phyloP scores from a whole-genome alignment of 1,140 invertebrate genomes.

The Drosophila teissieri region DNA sequence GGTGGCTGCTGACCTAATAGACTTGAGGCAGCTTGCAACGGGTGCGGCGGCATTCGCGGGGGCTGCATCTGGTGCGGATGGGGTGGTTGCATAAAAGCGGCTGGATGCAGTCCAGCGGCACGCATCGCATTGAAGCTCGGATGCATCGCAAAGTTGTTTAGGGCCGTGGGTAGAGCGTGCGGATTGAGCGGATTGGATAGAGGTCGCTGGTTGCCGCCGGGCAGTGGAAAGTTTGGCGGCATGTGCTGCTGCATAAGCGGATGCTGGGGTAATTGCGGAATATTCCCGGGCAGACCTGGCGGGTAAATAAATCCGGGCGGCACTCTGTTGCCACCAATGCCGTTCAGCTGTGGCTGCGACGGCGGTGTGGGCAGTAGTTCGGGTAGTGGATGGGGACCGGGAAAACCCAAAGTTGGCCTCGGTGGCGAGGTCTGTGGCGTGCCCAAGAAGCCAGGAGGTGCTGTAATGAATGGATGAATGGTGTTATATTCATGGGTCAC shows the following conservation, averaged over 20 bases:
- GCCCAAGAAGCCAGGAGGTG: conserved; percentile 67
- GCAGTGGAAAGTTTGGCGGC: conserved; percentile 69
- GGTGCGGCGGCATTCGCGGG: conserved; percentile 66
- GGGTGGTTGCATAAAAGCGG: conserved; percentile 84
- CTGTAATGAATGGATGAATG: conserved; percentile 29
- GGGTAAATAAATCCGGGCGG: conserved; percentile 75
- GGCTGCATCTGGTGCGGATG: conserved; percentile 58
- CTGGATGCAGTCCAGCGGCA: conserved; percentile 78
- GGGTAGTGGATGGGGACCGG: conserved; percentile 63
- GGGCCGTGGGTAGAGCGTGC: conserved; percentile 78
- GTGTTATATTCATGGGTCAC: background rate
- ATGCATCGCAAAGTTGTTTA: conserved; percentile 84
- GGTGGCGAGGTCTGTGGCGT: conserved; percentile 66
- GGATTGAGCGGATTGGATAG: conserved; percentile 83
- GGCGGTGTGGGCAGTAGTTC: conserved; percentile 68
- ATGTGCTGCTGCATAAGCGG: conserved; percentile 72
- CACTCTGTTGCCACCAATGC: conserved; percentile 56
- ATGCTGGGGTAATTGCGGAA: conserved; percentile 60
- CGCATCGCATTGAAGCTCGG: conserved; percentile 84
- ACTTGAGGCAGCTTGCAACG: conserved; percentile 45
- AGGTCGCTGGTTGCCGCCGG: conserved; percentile 64
- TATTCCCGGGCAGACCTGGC: conserved; percentile 50
- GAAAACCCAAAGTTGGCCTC: conserved; percentile 66
- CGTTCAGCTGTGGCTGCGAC: conserved; percentile 60
- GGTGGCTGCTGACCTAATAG: conserved; percentile 64